phyloP scores from a whole-genome alignment of 2,888 invertebrate species.

The Apamea crenata region DNA sequence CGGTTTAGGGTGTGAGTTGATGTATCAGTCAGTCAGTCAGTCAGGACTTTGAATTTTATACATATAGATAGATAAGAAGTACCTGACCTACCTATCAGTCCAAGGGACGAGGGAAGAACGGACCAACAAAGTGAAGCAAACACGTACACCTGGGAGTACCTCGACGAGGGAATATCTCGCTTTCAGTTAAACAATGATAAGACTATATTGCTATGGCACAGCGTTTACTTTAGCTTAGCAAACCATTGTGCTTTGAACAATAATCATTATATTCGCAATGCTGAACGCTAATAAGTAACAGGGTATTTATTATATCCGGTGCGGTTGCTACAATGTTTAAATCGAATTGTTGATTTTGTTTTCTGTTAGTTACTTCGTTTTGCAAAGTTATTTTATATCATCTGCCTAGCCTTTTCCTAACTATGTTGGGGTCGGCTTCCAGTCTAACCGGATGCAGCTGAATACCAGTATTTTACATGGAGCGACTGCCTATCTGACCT shows the following conservation, averaged over 20 bases:
- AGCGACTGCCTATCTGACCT: too few relatives aligned
- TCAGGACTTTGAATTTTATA: too few relatives aligned
- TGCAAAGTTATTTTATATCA: not conserved
- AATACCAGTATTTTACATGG: too few relatives aligned
- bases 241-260: slow-evolving; percentile 15
- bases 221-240: not conserved
- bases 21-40: too few relatives aligned
- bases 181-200: slow-evolving; percentile 40
- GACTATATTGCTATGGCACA: not conserved
- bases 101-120: not conserved
- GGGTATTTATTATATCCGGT: not conserved
- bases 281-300: slow-evolving; percentile 21
- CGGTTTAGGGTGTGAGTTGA: too few relatives aligned
- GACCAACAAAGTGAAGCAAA: slow-evolving; percentile 14
- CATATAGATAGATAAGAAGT: not conserved
- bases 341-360: not conserved
- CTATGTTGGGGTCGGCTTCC: too few relatives aligned
- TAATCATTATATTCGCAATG: slow-evolving; percentile 18
- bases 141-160: slow-evolving; percentile 8
- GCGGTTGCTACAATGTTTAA: not conserved
- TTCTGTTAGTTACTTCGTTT: not conserved
- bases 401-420: too few relatives aligned
- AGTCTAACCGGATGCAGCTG: too few relatives aligned
- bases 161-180: slow-evolving; percentile 28
- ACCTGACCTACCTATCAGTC: not conserved